Conservation (phyloP, 2,888 invertebrate species). For the Biston betularia region DNA sequence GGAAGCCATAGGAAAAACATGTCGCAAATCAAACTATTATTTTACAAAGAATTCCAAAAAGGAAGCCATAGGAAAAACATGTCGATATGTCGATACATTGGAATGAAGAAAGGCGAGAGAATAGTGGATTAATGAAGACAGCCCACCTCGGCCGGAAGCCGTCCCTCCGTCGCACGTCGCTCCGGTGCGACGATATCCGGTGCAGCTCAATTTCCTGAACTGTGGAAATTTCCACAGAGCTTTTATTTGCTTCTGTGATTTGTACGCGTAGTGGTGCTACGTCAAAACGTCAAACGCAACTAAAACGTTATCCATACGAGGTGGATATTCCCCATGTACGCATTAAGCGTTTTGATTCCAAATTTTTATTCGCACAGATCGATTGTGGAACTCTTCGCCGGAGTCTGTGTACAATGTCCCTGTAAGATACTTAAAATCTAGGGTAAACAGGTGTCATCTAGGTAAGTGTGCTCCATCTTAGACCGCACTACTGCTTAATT, state of each 20-base stretch:
- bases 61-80: constrained; percentile 50
- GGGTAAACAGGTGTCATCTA: no score
- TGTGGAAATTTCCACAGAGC: constrained; percentile 70
- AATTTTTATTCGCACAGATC: not conserved
- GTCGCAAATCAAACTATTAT: constrained; percentile 17
- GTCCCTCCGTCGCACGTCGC: constrained; percentile 77
- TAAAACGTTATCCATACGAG: not conserved
- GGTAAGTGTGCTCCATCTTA: no score
- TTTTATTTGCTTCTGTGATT: constrained; percentile 73
- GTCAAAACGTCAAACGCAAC: constrained; percentile 12
- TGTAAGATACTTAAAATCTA: no score
- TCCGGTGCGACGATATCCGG: constrained; percentile 84
- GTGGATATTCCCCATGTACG: no score
- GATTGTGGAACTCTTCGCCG: not conserved
- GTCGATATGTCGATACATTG: constrained; percentile 40
- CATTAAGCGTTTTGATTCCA: not conserved
- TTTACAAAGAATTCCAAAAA: constrained; percentile 36
- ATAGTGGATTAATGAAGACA: constrained; percentile 73
- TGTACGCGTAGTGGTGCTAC: constrained; percentile 45
- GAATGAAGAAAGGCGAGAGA: constrained; percentile 63
- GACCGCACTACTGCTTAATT: no score
- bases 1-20: constrained; percentile 47
- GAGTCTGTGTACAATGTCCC: no score
- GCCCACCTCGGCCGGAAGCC: constrained; percentile 77
- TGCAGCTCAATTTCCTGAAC: constrained; percentile 82